Evolutionary conservation across 2,113 vertebrate genomes (phyloP).

Genomic region (Puffinus mauretanicus): DNA sequence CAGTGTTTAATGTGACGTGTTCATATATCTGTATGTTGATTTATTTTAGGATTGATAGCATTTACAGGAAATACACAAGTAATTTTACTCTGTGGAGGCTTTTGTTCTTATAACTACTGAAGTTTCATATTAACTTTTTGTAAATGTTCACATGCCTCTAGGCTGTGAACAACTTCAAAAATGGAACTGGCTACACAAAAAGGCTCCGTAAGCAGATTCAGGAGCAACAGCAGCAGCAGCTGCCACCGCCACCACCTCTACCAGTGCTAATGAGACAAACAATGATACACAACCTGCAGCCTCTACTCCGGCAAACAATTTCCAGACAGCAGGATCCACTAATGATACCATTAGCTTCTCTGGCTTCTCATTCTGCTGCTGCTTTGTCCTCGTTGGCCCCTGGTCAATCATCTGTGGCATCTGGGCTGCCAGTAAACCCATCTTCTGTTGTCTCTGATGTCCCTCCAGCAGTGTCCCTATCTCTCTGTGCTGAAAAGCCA

Average conservation of each 20-base stretch:
- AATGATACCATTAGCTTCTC: slow-evolving; percentile 72
- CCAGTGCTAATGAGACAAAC: slow-evolving; percentile 32
- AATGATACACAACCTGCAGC: slow-evolving; percentile 74
- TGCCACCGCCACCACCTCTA: not conserved
- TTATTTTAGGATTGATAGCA: not conserved
- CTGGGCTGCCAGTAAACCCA: slow-evolving; percentile 54
- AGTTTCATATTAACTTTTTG: not conserved
- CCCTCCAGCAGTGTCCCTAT: slow-evolving; percentile 72
- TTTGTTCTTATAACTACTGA: accelerated
- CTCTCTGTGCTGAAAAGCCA: slow-evolving; percentile 75
- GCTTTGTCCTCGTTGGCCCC: slow-evolving; percentile 49
- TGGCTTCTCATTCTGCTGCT: slow-evolving; percentile 68
- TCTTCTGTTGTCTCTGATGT: slow-evolving; percentile 68
- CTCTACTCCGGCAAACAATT: slow-evolving; percentile 67
- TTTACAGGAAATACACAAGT: not conserved
- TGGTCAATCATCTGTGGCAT: slow-evolving; percentile 46
- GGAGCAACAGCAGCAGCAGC: not conserved
- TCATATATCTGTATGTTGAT: not conserved
- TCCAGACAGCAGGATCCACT: slow-evolving; percentile 87
- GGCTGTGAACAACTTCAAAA: slow-evolving; percentile 97
- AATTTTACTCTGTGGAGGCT: not conserved
- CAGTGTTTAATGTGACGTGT: not conserved
- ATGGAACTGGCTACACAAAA: slow-evolving; percentile 86
- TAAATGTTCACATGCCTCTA: slow-evolving; percentile 40
- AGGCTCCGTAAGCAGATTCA: slow-evolving; percentile 74